Evolutionary conservation across 2,113 vertebrate genomes (phyloP), one percentile per base, ranked within the genome.

Genomic region (Dasyurus viverrinus): DNA sequence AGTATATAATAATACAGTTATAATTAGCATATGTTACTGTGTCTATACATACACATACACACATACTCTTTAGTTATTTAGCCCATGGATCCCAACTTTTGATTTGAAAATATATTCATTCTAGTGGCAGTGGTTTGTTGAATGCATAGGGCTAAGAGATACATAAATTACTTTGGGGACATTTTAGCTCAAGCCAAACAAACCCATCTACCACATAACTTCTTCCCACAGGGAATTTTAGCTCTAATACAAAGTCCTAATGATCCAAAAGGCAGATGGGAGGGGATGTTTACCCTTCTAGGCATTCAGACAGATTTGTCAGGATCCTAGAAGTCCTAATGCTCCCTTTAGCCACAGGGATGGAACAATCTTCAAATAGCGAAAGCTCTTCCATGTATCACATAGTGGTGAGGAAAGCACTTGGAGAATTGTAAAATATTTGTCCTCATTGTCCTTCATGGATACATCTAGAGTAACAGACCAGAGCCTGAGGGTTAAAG

Each of bases 321-420:
- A 84, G 68, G n/a, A n/a, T n/a, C n/a, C 68, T 84, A 84, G 68
- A 84, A 84, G 68, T 84, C 68, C 68, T 84, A 84, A 84, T 84
- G n/a, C 19, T 84, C 68, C 36, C 68, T 84, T 84, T 84, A 84
- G 68, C n/a, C 68, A 84, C n/a, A 8, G 68, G 68, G 68, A 42
- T 84, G n/a, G 68, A 84, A 84, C 68, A 84, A 42, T 84, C 68
- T 84, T 84, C 68, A 84, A 76, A 84, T 84, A 84, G 68, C 42
- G 68, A 42, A 84, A 42, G n/a, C n/a, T 84, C 68, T 84, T 84
- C 68, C 68, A 84, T 42, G 19, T 84, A 84, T 84, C 68, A 84
- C n/a, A 84, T 84, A 84, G n/a, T 84, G 16, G 68, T 84, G n/a
- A 84, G 68, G 68, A 84, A 84, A 84, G 68, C 6, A 22, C 16